phyloP scores from a whole-genome alignment of 2,888 invertebrate species.

The Lacanobia wlatinum region DNA sequence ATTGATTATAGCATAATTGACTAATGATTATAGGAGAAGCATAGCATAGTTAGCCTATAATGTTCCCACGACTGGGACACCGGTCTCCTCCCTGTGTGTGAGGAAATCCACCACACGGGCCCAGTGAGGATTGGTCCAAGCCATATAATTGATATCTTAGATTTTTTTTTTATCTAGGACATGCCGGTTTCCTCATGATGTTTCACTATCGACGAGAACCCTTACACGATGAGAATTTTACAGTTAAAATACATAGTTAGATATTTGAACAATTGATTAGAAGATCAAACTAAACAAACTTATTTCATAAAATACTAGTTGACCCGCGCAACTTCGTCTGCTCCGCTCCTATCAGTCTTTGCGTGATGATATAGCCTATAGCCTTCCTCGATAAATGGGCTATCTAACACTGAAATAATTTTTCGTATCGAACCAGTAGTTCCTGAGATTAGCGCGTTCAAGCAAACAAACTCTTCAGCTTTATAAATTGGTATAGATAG shows the following conservation, averaged over 20 bases:
- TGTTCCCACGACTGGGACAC: background rate
- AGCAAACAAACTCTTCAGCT: no score
- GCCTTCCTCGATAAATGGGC: no score
- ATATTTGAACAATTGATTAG: background rate
- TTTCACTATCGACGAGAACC: background rate
- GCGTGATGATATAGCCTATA: no score
- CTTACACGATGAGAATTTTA: background rate
- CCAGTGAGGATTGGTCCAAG: no score
- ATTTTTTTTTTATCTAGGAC: no score
- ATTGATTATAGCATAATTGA: background rate
- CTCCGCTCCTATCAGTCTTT: no score
- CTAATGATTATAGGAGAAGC: background rate
- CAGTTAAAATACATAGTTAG: background rate
- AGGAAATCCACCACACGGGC: background rate
- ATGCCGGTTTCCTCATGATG: background rate
- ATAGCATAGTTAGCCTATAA: background rate
- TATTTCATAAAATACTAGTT: constrained; percentile 21
- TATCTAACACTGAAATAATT: no score
- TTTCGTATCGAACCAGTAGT: no score
- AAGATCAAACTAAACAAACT: background rate
- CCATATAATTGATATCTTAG: no score
- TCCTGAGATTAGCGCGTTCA: no score
- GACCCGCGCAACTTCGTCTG: no score
- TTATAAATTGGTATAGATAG: no score
- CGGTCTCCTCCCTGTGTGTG: background rate